Evolutionary conservation across 2,888 invertebrate species (phyloP).

Genomic region (Scaeva pyrastri): DNA sequence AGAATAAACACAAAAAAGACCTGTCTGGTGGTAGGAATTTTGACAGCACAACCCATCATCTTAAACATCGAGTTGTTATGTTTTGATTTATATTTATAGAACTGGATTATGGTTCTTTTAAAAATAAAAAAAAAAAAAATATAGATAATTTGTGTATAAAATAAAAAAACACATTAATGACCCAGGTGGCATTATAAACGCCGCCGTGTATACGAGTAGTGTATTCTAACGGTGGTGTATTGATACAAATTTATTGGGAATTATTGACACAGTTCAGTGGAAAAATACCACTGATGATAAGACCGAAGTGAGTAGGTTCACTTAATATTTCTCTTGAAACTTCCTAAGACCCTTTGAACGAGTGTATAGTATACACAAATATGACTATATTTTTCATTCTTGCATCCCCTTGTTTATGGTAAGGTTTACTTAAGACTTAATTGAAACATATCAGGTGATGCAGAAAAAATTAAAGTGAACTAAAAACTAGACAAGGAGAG

Average conservation of each 20-base stretch:
- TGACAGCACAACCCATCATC: slow-evolving; percentile 18
- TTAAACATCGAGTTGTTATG: slow-evolving; percentile 11
- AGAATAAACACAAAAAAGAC: slow-evolving; percentile 10
- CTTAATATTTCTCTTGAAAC: too few species aligned
- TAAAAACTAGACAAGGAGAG: too few species aligned
- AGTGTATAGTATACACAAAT: too few species aligned
- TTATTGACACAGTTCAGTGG: slow-evolving; percentile 14
- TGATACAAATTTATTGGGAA: slow-evolving; percentile 12
- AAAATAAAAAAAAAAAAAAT: slow-evolving; percentile 33
- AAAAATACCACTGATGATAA: slow-evolving; percentile 9
- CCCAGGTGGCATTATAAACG: slow-evolving; percentile 60
- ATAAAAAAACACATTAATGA: slow-evolving; percentile 48
- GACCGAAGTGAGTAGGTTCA: too few species aligned
- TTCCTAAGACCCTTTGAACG: too few species aligned
- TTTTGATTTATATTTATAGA: slow-evolving; percentile 34
- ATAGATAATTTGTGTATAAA: slow-evolving; percentile 29
- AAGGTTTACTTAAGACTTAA: too few species aligned
- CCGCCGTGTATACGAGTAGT: too few species aligned
- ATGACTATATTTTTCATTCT: too few species aligned
- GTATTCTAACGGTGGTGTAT: not conserved
- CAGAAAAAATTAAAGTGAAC: too few species aligned
- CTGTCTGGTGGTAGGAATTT: slow-evolving; percentile 10
- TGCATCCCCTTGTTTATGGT: too few species aligned
- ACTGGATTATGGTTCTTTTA: slow-evolving; percentile 20
- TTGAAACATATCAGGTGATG: too few species aligned